A percentile compares a stretch with the other conserved stretches of the same genome.
Evolutionary conservation across 2,113 vertebrate species (phyloP).

Genomic region (Phrynocephalus versicolor): DNA sequence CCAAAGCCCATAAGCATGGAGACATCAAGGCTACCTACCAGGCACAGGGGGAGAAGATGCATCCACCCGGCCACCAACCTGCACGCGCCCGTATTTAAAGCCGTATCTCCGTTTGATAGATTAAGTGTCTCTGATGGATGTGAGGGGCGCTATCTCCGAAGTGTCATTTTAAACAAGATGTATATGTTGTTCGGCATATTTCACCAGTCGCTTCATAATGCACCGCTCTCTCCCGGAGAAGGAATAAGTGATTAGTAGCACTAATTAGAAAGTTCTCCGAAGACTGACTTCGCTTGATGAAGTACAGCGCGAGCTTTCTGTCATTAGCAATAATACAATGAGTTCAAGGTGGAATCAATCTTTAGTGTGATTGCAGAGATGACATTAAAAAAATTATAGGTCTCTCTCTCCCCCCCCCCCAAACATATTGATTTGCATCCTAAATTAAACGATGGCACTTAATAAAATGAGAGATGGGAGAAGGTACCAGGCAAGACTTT

Average conservation of each 20-base stretch:
- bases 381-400: slow-evolving; percentile 57
- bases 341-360: slow-evolving; percentile 68
- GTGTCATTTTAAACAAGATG: slow-evolving; percentile 72
- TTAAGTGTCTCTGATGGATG: slow-evolving; percentile 73
- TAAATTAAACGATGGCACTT: slow-evolving; percentile 61
- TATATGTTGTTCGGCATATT: slow-evolving; percentile 70
- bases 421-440: slow-evolving; percentile 68
- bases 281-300: slow-evolving; percentile 70
- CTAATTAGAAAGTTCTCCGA: slow-evolving; percentile 76
- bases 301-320: slow-evolving; percentile 51
- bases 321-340: slow-evolving; percentile 65
- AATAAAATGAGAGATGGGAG: slow-evolving; percentile 49
- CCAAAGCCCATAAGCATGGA: slow-evolving; percentile 46
- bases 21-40: slow-evolving; percentile 43
- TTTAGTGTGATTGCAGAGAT: slow-evolving; percentile 49
- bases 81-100: slow-evolving; percentile 59
- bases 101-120: slow-evolving; percentile 67
- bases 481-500: slow-evolving; percentile 33
- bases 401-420: slow-evolving; percentile 40
- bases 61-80: slow-evolving; percentile 49
- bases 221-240: slow-evolving; percentile 61
- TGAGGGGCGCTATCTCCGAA: slow-evolving; percentile 66
- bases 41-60: slow-evolving; percentile 35
- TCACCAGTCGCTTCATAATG: slow-evolving; percentile 66
- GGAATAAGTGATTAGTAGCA: slow-evolving; percentile 75